Conservation (phyloP, 2,888 invertebrate genomes). For the Ochlodes sylvanus region DNA sequence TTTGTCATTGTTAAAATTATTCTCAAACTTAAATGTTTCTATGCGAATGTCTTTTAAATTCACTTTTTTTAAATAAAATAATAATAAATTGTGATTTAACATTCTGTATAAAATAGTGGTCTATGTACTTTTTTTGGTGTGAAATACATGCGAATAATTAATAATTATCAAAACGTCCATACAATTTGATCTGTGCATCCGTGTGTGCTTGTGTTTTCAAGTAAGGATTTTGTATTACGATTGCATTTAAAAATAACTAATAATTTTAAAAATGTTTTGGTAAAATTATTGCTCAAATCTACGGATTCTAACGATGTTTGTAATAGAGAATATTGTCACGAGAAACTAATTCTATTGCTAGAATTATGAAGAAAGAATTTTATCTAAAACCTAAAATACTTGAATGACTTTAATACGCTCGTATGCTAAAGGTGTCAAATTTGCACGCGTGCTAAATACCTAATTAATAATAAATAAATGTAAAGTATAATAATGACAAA, state of each 20-base stretch:
- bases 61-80: too few relatives aligned
- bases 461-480: constrained; percentile 42
- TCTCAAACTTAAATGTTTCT: background rate
- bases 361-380: constrained; percentile 63
- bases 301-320: constrained; percentile 46
- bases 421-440: constrained; percentile 77
- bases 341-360: constrained; percentile 63
- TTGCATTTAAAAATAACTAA: background rate
- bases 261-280: constrained; percentile 24
- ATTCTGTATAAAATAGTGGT: constrained; percentile 4
- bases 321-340: constrained; percentile 63
- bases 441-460: constrained; percentile 73
- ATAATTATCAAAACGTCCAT: constrained; percentile 32
- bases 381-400: constrained; percentile 72
- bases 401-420: constrained; percentile 69
- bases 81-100: background rate
- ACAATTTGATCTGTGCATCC: constrained; percentile 25
- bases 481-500: constrained; percentile 36
- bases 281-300: constrained; percentile 66
- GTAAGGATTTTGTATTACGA: constrained; percentile 20
- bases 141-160: constrained; percentile 2
- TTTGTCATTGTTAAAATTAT: constrained; percentile 2
- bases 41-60: background rate
- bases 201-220: constrained; percentile 31
- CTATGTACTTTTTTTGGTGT: background rate